Evolutionary conservation across 2,113 vertebrate species (phyloP).

Genomic region (Petrocephalus zakoni): DNA sequence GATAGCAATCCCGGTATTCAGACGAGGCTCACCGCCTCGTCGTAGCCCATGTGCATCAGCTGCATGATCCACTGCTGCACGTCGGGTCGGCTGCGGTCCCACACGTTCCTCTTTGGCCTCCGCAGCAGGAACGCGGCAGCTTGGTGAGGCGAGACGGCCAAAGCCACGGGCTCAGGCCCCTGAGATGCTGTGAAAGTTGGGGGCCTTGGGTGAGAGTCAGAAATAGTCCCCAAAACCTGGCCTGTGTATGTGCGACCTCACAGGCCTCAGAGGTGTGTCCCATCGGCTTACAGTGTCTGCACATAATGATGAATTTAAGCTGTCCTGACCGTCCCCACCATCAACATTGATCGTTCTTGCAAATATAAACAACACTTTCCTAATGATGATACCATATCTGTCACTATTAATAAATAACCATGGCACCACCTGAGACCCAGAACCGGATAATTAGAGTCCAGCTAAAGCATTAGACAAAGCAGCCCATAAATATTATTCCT

Average conservation of each 20-base stretch:
- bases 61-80: constrained; percentile 96
- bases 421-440: background rate
- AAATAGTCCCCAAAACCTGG: background rate
- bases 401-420: constrained; percentile 18
- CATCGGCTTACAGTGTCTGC: background rate
- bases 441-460: background rate
- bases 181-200: constrained; percentile 35
- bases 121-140: constrained; percentile 78
- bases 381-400: constrained; percentile 19
- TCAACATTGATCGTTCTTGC: constrained; percentile 10
- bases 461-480: background rate
- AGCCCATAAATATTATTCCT: background rate
- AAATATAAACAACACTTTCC: constrained; percentile 14
- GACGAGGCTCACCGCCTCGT: constrained; percentile 72
- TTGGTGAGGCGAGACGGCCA: constrained; percentile 56
- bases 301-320: constrained; percentile 18
- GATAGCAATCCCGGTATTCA: background rate
- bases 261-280: background rate
- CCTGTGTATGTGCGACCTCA: background rate
- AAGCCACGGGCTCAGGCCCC: constrained; percentile 26
- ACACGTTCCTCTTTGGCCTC: constrained; percentile 76
- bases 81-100: constrained; percentile 80
- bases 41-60: constrained; percentile 85
- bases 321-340: background rate
- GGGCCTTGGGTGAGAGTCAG: background rate